phyloP scores from a whole-genome alignment of 2,797 vertebrate species.

The Chanos chanos region DNA sequence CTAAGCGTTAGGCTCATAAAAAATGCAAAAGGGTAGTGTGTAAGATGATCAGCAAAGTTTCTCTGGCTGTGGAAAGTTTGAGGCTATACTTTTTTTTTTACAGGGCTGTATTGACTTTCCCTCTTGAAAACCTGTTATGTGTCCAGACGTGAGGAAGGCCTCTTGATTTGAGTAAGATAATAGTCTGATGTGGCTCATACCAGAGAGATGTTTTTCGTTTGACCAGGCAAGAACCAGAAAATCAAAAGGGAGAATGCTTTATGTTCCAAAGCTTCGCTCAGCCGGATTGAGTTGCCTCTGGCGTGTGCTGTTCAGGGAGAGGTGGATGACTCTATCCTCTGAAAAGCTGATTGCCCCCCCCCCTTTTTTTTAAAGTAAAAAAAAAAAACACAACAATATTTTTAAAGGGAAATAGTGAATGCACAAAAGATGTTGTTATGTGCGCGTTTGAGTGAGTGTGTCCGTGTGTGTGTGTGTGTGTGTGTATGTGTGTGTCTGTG shows the following conservation, averaged over 20 bases:
- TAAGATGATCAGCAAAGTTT: conserved; percentile 4
- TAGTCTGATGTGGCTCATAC: conserved; percentile 13
- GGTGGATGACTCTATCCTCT: conserved; percentile 9
- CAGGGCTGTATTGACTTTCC: conserved; percentile 21
- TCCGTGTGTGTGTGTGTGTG: neutral
- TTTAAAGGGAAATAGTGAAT: conserved; percentile 36
- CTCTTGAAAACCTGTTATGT: conserved; percentile 15
- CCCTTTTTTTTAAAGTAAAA: conserved; percentile 2
- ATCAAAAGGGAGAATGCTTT: conserved; percentile 36
- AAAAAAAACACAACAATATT: conserved; percentile 2
- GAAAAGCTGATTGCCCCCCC: conserved; percentile 36
- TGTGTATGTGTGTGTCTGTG: neutral
- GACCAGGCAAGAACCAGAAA: conserved; percentile 27
- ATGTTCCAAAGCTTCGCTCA: conserved; percentile 21
- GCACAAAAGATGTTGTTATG: no score
- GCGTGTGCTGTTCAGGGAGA: conserved; percentile 14
- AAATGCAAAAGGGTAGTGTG: conserved; percentile 9
- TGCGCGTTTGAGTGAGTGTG: neutral
- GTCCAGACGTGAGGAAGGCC: neutral
- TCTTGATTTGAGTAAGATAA: conserved; percentile 31
- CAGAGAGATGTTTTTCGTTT: neutral
- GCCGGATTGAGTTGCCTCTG: conserved; percentile 22
- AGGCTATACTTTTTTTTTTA: conserved; percentile 32
- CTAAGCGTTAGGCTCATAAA: conserved; percentile 2
- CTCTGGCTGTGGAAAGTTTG: conserved; percentile 5